Evolutionary conservation across 2,797 vertebrate genomes (phyloP).

Genomic region (Botia almorhae): DNA sequence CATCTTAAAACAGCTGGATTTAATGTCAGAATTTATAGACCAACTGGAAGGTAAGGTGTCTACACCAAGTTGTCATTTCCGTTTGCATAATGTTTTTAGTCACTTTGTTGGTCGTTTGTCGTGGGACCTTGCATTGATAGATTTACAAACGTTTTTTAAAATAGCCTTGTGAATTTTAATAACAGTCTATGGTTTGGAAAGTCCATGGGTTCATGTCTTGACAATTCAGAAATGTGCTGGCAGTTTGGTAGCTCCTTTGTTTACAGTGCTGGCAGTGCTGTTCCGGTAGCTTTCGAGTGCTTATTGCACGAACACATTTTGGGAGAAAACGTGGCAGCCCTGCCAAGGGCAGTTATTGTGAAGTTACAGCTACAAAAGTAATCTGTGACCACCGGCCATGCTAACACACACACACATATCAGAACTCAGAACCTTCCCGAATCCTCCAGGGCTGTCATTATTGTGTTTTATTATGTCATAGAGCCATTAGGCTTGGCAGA

Average conservation of each 20-base stretch:
- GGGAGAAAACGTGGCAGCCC: slow-evolving; percentile 41
- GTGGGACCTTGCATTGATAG: not conserved
- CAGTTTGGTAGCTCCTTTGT: slow-evolving; percentile 14
- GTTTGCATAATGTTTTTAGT: not conserved
- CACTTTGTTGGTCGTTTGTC: not conserved
- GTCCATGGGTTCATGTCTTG: not conserved
- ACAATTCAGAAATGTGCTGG: slow-evolving; percentile 24
- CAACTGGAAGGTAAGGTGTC: slow-evolving; percentile 66
- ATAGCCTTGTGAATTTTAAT: not conserved
- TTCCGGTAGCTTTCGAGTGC: slow-evolving; percentile 1
- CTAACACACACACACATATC: slow-evolving; percentile 33
- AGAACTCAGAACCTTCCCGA: not conserved
- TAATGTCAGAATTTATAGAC: slow-evolving; percentile 67
- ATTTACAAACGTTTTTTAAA: not conserved
- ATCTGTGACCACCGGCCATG: slow-evolving; percentile 6
- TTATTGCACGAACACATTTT: slow-evolving; percentile 9
- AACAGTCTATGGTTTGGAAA: not conserved
- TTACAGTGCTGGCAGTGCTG: slow-evolving; percentile 1
- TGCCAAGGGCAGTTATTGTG: slow-evolving; percentile 57
- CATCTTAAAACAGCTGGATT: slow-evolving; percentile 69
- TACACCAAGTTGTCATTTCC: too few relatives aligned
- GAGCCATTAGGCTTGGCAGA: slow-evolving; percentile 16
- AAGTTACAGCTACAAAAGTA: slow-evolving; percentile 52
- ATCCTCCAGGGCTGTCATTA: slow-evolving; percentile 4
- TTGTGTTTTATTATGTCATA: slow-evolving; percentile 10